These are phyloP conservation scores for Empis livida DNA, from an alignment of 2,888 invertebrate genomes.

Conservation along the genomic window DNA sequence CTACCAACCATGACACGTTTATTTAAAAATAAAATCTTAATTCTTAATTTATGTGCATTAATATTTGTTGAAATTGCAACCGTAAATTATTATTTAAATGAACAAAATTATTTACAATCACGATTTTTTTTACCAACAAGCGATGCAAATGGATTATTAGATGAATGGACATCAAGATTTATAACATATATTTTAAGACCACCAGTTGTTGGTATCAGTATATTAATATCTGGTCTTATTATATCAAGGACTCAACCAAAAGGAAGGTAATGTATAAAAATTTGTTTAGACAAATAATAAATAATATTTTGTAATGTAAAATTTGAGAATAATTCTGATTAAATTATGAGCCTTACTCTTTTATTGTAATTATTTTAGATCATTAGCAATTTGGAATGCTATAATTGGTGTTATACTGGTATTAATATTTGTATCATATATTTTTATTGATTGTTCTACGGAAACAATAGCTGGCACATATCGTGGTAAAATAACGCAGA, in stretches of 20 bases:
- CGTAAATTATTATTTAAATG: conserved; percentile 41
- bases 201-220: conserved; percentile 39
- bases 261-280: conserved; percentile 28
- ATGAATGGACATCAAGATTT: conserved; percentile 41
- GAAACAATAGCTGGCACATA: conserved; percentile 38
- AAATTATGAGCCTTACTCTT: too few species aligned
- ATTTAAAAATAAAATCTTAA: conserved; percentile 41
- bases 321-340: not conserved
- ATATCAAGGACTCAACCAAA: conserved; percentile 40
- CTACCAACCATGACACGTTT: conserved; percentile 39
- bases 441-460: conserved; percentile 38
- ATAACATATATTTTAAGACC: conserved; percentile 43
- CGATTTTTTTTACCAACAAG: conserved; percentile 42
- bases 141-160: conserved; percentile 39
- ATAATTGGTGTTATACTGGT: conserved; percentile 34
- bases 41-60: conserved; percentile 39
- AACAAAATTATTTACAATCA: conserved; percentile 44
- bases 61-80: conserved; percentile 41
- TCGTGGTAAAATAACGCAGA: conserved; percentile 32
- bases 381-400: conserved; percentile 40
- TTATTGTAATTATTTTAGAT: conserved; percentile 21
- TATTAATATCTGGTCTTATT: conserved; percentile 41
- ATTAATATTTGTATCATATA: conserved; percentile 35
- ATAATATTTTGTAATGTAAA: not conserved
- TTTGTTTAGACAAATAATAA: not conserved